Evolutionary conservation across 2,113 vertebrate genomes (phyloP).

Genomic region (Mionectes macconnelli): DNA sequence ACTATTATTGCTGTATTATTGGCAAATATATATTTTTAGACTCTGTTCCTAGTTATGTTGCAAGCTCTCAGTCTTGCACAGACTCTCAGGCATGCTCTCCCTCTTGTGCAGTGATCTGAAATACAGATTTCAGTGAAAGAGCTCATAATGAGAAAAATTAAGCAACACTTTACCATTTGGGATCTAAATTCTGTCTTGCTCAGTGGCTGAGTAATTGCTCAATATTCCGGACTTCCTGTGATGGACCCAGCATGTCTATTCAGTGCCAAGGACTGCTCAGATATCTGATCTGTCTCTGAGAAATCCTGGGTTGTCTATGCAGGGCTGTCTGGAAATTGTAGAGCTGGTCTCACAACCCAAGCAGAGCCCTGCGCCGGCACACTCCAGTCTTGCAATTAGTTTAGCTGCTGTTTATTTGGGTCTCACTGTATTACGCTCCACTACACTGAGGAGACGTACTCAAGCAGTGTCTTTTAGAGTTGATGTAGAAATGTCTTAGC

Average conservation of each 20-base stretch:
- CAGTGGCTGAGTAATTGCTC: neutral
- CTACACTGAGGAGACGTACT: neutral
- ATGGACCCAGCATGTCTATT: neutral
- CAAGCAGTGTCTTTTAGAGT: neutral
- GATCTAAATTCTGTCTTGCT: neutral
- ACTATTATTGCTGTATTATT: neutral
- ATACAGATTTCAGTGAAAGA: neutral
- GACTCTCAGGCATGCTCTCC: neutral
- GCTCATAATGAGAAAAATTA: neutral
- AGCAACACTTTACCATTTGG: neutral
- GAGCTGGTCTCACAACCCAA: neutral
- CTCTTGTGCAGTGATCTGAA: neutral
- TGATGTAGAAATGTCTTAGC: neutral
- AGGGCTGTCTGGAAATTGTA: neutral
- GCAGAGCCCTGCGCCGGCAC: neutral
- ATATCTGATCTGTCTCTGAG: neutral
- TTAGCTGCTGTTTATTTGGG: neutral
- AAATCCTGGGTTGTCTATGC: neutral
- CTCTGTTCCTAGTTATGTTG: neutral
- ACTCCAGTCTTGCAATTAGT: neutral
- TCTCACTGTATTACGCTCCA: neutral
- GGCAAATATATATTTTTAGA: neutral
- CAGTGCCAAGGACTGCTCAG: neutral
- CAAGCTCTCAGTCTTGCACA: neutral
- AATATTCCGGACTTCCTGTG: neutral